Percentiles rank a stretch among this genome's conserved stretches.
Conservation (phyloP, 1,140 invertebrate genomes). For the Elymnias hypermnestra region DNA sequence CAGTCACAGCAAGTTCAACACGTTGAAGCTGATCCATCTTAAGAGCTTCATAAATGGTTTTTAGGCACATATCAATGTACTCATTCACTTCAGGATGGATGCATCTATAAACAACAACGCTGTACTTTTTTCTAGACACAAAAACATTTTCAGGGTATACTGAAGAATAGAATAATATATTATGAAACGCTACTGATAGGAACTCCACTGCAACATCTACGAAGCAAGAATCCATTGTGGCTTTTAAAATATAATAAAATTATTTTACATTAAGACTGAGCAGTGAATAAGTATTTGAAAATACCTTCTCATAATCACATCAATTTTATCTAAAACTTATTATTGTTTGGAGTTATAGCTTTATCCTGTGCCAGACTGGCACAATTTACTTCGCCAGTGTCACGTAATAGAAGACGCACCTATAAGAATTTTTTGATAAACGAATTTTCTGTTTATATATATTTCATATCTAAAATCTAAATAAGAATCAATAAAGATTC, state of each 20-base stretch:
- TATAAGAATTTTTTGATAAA: no score
- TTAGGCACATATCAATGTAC: slow-evolving; percentile 77
- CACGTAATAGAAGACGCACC: no score
- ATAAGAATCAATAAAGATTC: no score
- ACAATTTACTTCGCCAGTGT: no score
- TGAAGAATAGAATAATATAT: slow-evolving; percentile 75
- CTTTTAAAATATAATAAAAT: not conserved
- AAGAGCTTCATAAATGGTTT: slow-evolving; percentile 60
- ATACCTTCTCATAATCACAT: no score
- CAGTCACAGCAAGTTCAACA: slow-evolving; percentile 67
- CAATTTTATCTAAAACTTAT: no score
- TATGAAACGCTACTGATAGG: slow-evolving; percentile 78
- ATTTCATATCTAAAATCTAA: no score
- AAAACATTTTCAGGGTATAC: slow-evolving; percentile 79
- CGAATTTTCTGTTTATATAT: no score
- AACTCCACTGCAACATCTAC: slow-evolving; percentile 74
- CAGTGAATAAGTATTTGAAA: no score
- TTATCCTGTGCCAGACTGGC: no score
- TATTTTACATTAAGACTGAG: no score
- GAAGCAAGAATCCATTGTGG: slow-evolving; percentile 52
- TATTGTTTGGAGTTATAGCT: no score
- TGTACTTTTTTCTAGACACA: slow-evolving; percentile 77
- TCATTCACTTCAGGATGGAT: slow-evolving; percentile 78
- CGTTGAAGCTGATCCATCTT: slow-evolving; percentile 59
- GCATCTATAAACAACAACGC: slow-evolving; percentile 72